These are phyloP conservation scores for Drosophila paracracens DNA, from an alignment of 2,888 invertebrate species.

Conservation along the genomic window DNA sequence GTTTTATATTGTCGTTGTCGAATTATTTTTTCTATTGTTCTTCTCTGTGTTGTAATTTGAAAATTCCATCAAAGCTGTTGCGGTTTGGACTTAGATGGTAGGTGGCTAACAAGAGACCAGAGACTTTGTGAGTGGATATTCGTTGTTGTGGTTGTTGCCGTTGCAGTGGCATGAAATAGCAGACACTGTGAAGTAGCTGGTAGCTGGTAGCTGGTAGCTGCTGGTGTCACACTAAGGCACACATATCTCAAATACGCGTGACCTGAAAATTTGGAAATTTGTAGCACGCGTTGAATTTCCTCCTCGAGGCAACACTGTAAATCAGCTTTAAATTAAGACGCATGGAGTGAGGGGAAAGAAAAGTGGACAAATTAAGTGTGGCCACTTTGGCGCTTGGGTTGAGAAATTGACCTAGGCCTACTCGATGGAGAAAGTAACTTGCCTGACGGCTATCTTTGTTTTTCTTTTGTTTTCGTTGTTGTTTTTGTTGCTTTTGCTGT, in stretches of 20 bases:
- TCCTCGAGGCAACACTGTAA: slow-evolving; percentile 23
- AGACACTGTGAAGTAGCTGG: slow-evolving; percentile 24
- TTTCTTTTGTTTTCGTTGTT: slow-evolving; percentile 10
- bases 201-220: slow-evolving; percentile 5
- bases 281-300: slow-evolving; percentile 55
- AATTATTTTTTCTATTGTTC: neutral
- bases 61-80: slow-evolving; percentile 63
- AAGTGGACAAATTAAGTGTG: slow-evolving; percentile 29
- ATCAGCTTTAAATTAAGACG: slow-evolving; percentile 28
- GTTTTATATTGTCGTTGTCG: neutral
- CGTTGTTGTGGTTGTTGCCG: slow-evolving; percentile 31
- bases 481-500: neutral
- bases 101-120: slow-evolving; percentile 22
- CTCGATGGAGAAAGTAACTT: slow-evolving; percentile 1
- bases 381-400: slow-evolving; percentile 16
- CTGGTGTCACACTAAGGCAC: slow-evolving; percentile 33
- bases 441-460: slow-evolving; percentile 11
- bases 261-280: slow-evolving; percentile 45
- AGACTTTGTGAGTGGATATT: slow-evolving; percentile 36
- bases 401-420: slow-evolving; percentile 43
- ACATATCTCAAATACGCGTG: slow-evolving; percentile 49
- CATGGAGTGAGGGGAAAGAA: neutral
- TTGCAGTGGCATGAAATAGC: slow-evolving; percentile 39
- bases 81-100: slow-evolving; percentile 35
- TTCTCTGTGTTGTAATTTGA: slow-evolving; percentile 17